Evolutionary conservation across 1,140 invertebrate genomes (phyloP), one percentile per base, ranked within the genome.

Genomic region (Phenacoccus solenopsis): DNA sequence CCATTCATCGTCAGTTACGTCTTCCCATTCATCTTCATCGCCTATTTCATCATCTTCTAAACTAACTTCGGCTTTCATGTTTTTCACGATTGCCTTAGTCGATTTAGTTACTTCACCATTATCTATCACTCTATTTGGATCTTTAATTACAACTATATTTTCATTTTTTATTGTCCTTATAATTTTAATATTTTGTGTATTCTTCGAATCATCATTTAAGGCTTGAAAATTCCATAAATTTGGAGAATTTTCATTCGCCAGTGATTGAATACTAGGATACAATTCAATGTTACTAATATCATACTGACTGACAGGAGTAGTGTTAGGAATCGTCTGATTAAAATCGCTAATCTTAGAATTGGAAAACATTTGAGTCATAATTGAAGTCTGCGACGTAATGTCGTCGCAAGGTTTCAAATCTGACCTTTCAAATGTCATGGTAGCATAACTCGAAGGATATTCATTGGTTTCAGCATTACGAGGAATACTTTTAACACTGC

Each of bases 11-110:
- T 64, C 59, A 20, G 59, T 24, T 4, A 10, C 2, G 16, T 64
- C 59, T 24, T 64, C 59, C 59, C 59, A 64, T 24, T 64, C 59
- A 13, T 64, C 59, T 5, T 64, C 59, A 64, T 64, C 59, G 22
- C 16, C 59, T 10, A 4, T 4, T 24, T 16, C 2, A 9, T 64
- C 22, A 64, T 10, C 21, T 64, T 64, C 25, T 27, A 4, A 5
- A 16, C 16, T 49, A 9, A 49, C 38, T 49, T n/a, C 38, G 3
- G 13, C 38, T 9, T 49, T 2, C 16, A n/a, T 49, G n/a, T 49
- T 49, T n/a, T n/a, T 49, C 20, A 32, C 30, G 30, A 32, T 32
- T 49, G 2, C 20, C 38, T 49, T 49, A 16, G 16, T 16, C 5
- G 2, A 16, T 49, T 49, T 49, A 49, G 16, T n/a, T 49, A 9